Percentiles rank a stretch among this genome's conserved stretches.
phyloP scores from a whole-genome alignment of 2,797 vertebrate genomes.

The Dendrocincla fuliginosa region DNA sequence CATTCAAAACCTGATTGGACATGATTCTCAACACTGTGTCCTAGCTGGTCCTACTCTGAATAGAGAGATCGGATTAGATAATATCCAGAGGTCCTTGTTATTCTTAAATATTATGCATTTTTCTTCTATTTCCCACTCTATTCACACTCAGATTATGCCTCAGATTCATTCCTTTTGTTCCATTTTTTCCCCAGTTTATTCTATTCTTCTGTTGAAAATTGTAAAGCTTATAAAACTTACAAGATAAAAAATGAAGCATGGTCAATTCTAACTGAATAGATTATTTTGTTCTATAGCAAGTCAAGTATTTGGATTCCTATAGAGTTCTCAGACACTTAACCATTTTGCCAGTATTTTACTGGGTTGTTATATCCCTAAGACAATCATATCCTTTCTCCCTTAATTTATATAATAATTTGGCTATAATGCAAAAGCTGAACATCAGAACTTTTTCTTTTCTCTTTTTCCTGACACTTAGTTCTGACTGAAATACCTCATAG shows the following conservation, averaged over 20 bases:
- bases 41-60: not conserved
- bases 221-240: not conserved
- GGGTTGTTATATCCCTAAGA: not conserved
- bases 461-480: not conserved
- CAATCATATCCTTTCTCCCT: not conserved
- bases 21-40: not conserved
- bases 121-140: not conserved
- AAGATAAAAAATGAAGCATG: not conserved
- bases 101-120: not conserved
- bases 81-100: not conserved
- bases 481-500: not conserved
- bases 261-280: not conserved
- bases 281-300: not conserved
- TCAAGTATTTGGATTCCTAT: not conserved
- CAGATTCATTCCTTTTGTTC: not conserved
- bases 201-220: not conserved
- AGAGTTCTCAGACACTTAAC: not conserved
- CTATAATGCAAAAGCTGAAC: rapidly evolving
- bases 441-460: not conserved
- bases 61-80: not conserved
- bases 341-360: not conserved
- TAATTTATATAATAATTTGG: not conserved
- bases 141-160: not conserved
- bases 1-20: not conserved
- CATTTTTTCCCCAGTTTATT: not conserved